Conservation (phyloP, 1,140 invertebrate species). For the Anagrus nilaparvatae region DNA sequence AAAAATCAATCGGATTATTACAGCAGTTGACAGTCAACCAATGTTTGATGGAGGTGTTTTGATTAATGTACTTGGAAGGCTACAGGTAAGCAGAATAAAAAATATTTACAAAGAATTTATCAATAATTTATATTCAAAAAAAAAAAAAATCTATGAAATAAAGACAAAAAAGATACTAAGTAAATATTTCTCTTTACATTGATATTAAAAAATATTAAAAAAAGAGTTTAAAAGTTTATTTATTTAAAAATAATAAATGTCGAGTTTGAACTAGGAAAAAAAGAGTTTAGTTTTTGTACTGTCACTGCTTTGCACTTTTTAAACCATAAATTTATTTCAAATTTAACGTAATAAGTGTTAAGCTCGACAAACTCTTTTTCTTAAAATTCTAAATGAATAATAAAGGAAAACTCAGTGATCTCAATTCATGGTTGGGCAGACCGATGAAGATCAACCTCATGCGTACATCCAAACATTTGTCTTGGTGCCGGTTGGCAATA, state of each 20-base stretch:
- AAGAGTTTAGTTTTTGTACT: no score
- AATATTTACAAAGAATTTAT: constrained; percentile 1
- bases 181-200: no score
- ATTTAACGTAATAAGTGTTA: constrained; percentile 22
- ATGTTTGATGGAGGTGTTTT: constrained; percentile 91
- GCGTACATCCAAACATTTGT: constrained; percentile 87
- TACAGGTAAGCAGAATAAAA: constrained; percentile 82
- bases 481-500: constrained; percentile 72
- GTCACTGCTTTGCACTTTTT: constrained; percentile 7
- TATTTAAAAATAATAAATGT: no score
- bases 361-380: constrained; percentile 24
- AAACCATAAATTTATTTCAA: no score
- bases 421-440: constrained; percentile 53
- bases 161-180: no score
- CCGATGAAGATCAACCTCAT: constrained; percentile 85
- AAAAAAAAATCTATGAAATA: no score
- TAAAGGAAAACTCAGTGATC: constrained; percentile 29
- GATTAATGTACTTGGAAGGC: constrained; percentile 84
- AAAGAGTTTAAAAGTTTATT: no score
- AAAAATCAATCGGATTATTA: constrained; percentile 85
- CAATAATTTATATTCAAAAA: neutral
- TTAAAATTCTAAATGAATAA: constrained; percentile 21
- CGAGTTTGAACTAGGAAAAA: no score
- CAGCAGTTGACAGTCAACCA: constrained; percentile 88
- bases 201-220: no score